Conservation (phyloP, 2,797 vertebrate genomes). For the Sebastes nivosus region DNA sequence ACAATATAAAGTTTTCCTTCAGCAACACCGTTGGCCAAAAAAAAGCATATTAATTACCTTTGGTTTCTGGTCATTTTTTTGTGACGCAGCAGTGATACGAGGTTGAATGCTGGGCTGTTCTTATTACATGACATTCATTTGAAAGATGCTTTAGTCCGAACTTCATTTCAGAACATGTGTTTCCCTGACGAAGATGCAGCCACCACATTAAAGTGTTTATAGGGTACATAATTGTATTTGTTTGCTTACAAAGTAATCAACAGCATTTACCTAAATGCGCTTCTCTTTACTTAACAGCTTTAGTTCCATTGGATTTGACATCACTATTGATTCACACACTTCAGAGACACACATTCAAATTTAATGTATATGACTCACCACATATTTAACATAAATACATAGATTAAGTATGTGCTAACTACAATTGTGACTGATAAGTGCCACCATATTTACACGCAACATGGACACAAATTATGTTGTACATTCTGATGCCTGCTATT, state of each 20-base stretch:
- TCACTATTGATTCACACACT: neutral
- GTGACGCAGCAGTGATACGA: conserved; percentile 48
- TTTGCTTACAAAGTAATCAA: neutral
- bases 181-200: neutral
- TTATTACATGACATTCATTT: neutral
- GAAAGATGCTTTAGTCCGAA: neutral
- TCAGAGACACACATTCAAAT: neutral
- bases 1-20: neutral
- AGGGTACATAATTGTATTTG: neutral
- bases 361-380: neutral
- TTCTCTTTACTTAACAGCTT: neutral
- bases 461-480: neutral
- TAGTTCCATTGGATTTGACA: neutral
- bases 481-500: neutral
- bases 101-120: conserved; percentile 34
- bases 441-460: neutral
- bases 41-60: conserved; percentile 38
- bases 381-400: neutral
- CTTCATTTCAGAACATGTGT: neutral
- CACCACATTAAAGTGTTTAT: neutral
- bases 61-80: conserved; percentile 38
- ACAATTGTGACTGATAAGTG: neutral
- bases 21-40: neutral
- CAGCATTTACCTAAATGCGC: neutral
- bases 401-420: neutral